Base-by-base conservation (phyloP, 2,113 vertebrate species). In the Aspiorhynchus laticeps region DNA sequence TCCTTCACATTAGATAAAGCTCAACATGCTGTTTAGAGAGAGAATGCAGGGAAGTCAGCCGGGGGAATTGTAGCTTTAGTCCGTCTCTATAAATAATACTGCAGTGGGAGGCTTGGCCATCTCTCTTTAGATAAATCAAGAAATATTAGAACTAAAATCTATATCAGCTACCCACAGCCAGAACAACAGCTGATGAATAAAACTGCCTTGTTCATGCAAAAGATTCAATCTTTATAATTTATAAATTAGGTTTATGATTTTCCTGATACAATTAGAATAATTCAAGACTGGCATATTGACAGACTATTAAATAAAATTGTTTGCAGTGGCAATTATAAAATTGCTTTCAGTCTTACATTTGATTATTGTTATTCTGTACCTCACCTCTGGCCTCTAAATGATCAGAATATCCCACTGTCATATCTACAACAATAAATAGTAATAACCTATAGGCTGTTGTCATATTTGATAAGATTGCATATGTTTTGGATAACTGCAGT, bases 51-150 rank as follows among this genome's bases (percentile, higher is more conserved):
- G 36, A 67, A 69, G 83, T 80, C 71, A 88, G 75, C 78, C 41
- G 56, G 75, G 36, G 75, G 31, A 91, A 88, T 88, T 85, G 38
- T 92, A 61, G 91, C 91, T 88, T 93, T 89, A 59, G 88, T 91
- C 90, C 88, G 85, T 90, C 90, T 92, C 91, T 94, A 93, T 93
- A 93, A 93, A 93, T 93, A 94, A 91, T 87, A 86, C 83, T 90
- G 56, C 87, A 89, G 92, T 92, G 89, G 92, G 93, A 92, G 91
- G 90, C 88, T 85, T 88, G 91, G 86, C 90, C 88, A 85, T 91
- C 73, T 36, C 85, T 83, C 82, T 82, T 56, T 17, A 56, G 82
- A 88, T 90, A 73, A 76, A 89, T 89, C 87, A 31, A 81, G 65
- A 90, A 89, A 85, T 63, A 91, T 90, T 71, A 74, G 84, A 88